Base-by-base conservation (phyloP, 30 jellyfish, hydroid and myxozoan genomes). In the Turritopsis dohrnii region DNA sequence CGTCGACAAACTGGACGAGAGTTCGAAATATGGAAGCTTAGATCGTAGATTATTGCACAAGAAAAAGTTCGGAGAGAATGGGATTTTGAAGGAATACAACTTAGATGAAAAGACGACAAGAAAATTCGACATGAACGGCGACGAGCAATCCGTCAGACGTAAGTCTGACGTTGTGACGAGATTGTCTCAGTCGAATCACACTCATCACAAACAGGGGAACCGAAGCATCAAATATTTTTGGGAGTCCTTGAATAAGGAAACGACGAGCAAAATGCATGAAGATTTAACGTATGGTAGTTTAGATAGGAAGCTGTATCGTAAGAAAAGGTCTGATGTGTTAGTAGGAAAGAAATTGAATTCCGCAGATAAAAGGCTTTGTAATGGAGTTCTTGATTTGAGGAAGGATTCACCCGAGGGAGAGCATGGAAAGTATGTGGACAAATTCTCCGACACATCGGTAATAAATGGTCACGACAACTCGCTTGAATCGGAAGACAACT, bases 21-120 rank as follows among this genome's bases (percentile, higher is more conserved):
- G 31, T n/a, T 69, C 22, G 22, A 69, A 69, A 19, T 77, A 77
- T 77, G 85, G 85, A 77, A 77, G 85, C 53, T 66, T 77, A 52
- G 85, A 77, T 52, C 66, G 85, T n/a, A 53, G 85, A 21, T 28
- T 77, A 18, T 18, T 77, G 16, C 71, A 30, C 18, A 53, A 77
- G 28, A 77, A 77, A 24, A 77, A 77, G 28, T 26, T n/a, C 0
- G 31, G 31, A 23, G 77, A 69, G 8, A 69, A 69, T 69, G 28
- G 28, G 30, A 69, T 27, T 69, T 27, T 69, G 77, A 69, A 13
- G 9, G 60, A 5, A 13, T 41, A 13, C 13, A 41, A 41, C 13
- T 3, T 41, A 41, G 60, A 13, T 41, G 60, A 41, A 41, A n/a
- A n/a, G n/a, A n/a, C n/a, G n/a, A n/a, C n/a, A n/a, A n/a, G n/a